Conservation (phyloP, 2,888 invertebrate genomes). For the Mesochorus sp. region DNA sequence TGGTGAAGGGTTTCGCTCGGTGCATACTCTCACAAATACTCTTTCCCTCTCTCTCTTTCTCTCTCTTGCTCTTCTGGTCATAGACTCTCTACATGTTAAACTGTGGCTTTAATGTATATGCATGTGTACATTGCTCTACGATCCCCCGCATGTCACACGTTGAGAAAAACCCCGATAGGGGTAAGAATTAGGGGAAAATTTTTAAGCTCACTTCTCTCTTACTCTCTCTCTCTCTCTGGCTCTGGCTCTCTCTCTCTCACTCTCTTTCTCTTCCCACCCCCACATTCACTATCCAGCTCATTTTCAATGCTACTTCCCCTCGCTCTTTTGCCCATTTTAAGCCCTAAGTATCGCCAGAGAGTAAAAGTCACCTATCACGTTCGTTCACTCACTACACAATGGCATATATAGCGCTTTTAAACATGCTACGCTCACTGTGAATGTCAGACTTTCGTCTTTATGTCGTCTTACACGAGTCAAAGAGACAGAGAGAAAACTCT, state of each 20-base stretch:
- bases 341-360: slow-evolving; percentile 32
- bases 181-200: slow-evolving; percentile 53
- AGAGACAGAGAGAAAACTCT: too few species aligned
- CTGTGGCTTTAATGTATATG: slow-evolving; percentile 14
- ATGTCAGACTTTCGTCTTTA: too few species aligned
- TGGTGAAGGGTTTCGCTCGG: slow-evolving; percentile 61
- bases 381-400: slow-evolving; percentile 5
- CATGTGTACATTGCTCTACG: slow-evolving; percentile 10
- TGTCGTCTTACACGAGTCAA: too few species aligned
- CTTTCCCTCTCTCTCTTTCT: slow-evolving; percentile 50
- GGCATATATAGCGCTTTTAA: slow-evolving; percentile 10
- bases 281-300: slow-evolving; percentile 24
- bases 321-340: slow-evolving; percentile 50
- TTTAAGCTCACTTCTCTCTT: slow-evolving; percentile 46
- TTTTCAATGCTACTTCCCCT: slow-evolving; percentile 51
- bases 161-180: slow-evolving; percentile 50
- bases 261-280: neutral
- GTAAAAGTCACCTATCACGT: slow-evolving; percentile 50
- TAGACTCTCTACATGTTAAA: slow-evolving; percentile 27
- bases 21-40: slow-evolving; percentile 58
- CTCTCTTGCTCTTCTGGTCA: too few species aligned
- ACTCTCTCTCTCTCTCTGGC: too few species aligned
- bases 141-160: slow-evolving; percentile 20
- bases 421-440: slow-evolving; percentile 20
- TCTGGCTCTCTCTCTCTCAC: too few species aligned